phyloP scores from a whole-genome alignment of 2,113 vertebrate genomes.

The Cottus gobio region DNA sequence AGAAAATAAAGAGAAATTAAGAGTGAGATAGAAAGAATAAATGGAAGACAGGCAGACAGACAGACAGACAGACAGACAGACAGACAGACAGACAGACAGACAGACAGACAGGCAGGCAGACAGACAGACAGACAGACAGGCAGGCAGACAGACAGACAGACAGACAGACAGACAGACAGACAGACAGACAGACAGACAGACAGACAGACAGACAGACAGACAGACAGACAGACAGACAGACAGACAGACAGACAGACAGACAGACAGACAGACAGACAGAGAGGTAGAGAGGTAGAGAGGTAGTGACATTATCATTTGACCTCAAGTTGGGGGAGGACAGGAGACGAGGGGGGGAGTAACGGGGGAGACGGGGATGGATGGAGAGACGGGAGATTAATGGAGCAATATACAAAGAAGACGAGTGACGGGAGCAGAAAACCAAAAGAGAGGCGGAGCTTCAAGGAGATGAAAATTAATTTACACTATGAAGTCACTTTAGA shows the following conservation, averaged over 20 bases:
- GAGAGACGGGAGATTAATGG: slow-evolving; percentile 32
- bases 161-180: too few relatives aligned
- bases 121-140: too few relatives aligned
- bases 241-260: not conserved
- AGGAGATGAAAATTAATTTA: not conserved
- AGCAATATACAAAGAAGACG: slow-evolving; percentile 2
- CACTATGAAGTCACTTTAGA: not conserved
- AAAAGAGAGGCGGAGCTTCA: not conserved
- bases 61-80: not conserved
- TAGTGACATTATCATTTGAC: slow-evolving; percentile 56
- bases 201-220: not conserved
- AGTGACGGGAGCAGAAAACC: slow-evolving; percentile 22
- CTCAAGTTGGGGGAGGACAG: slow-evolving; percentile 18
- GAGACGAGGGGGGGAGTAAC: not conserved
- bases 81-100: too few relatives aligned
- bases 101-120: too few relatives aligned
- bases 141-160: too few relatives aligned
- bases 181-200: too few relatives aligned
- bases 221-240: not conserved
- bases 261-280: too few relatives aligned
- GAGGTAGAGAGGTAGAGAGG: not conserved
- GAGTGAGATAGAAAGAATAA: not conserved
- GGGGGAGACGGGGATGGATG: slow-evolving; percentile 24
- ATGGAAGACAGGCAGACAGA: too few relatives aligned
- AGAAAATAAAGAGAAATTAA: not conserved